Conservation (phyloP, 1,140 invertebrate species). For the Hesperophylax magnus region DNA sequence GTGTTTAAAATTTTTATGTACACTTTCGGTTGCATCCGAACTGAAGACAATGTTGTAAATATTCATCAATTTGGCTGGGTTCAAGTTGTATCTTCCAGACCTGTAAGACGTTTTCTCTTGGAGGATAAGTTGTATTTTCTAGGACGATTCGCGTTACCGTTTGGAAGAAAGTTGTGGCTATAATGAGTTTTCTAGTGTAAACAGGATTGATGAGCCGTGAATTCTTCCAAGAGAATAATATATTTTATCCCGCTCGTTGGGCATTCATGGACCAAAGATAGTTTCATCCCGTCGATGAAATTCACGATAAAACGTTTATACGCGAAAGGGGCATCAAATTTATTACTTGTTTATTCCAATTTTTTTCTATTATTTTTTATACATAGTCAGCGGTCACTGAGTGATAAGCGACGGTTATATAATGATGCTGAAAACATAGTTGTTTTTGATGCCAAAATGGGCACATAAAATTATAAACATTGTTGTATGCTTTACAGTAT, state of each 20-base stretch:
- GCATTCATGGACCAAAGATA: slow-evolving; percentile 20
- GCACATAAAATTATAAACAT: no score
- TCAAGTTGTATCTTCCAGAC: slow-evolving; percentile 8
- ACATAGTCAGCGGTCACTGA: no score
- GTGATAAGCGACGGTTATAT: no score
- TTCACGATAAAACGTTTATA: slow-evolving; percentile 21
- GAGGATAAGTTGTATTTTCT: slow-evolving; percentile 4
- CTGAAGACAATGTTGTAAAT: background rate
- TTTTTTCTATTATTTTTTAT: background rate
- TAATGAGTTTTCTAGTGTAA: slow-evolving; percentile 27
- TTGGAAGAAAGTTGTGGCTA: background rate
- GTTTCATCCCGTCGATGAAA: slow-evolving; percentile 35
- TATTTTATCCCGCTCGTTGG: slow-evolving; percentile 26
- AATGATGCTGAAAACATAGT: background rate
- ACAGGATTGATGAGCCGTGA: slow-evolving; percentile 36
- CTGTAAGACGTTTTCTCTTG: background rate
- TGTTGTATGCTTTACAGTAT: no score
- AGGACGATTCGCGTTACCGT: background rate
- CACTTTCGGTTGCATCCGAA: no score
- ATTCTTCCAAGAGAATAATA: slow-evolving; percentile 14
- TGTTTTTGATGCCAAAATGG: no score
- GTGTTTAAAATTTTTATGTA: no score
- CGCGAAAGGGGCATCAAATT: slow-evolving; percentile 2
- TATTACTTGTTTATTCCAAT: background rate
- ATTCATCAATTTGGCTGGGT: slow-evolving; percentile 12